Evolutionary conservation across 1,140 invertebrate species (phyloP), one percentile per base, ranked within the genome.

Genomic region (Drosophila baimaii): DNA sequence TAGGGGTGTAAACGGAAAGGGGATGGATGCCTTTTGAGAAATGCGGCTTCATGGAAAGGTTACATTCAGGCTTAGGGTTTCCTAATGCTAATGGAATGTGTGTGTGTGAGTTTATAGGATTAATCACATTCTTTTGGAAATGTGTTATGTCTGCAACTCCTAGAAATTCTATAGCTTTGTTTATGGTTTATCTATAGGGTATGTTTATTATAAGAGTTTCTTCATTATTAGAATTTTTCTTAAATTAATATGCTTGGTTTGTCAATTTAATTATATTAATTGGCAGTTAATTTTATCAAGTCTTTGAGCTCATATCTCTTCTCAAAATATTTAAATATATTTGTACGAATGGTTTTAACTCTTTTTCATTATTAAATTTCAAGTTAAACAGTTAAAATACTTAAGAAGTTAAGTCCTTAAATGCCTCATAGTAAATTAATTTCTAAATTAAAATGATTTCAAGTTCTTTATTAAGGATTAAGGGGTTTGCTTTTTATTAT

Each of bases 51-150:
- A 19, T 33, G n/a, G 27, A 57, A 27, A 15, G 12, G 31, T 54
- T 61, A 27, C 15, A 54, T 31, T 12, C 31, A 19, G 37, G 27
- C 57, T 61, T 59, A 19, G 12, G 52, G 21, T 31, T 12, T 27
- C 8, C 1, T 15, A 19, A 19, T 10, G 19, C 19, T 64, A 23
- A 39, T 55, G n/a, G 31, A 37, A 23, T 55, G 35, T 37, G 13
- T 15, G 49, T 52, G 29, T 9, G 17, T 52, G 27, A 9, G 49
- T 21, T 21, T 35, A 52, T 35, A 1, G 13, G 19, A 21, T 33
- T 33, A 33, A 15, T 31, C 3, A 15, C 49, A 21, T 13, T 51
- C 27, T 19, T 12, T 19, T 12, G 17, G 12, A 3, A 51, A 15
- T 8, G 27, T 19, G 1, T 19, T 8, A 2, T 13, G 5, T 7